Evolutionary conservation across 2,888 invertebrate species (phyloP).

Genomic region (Mythimna albipuncta): DNA sequence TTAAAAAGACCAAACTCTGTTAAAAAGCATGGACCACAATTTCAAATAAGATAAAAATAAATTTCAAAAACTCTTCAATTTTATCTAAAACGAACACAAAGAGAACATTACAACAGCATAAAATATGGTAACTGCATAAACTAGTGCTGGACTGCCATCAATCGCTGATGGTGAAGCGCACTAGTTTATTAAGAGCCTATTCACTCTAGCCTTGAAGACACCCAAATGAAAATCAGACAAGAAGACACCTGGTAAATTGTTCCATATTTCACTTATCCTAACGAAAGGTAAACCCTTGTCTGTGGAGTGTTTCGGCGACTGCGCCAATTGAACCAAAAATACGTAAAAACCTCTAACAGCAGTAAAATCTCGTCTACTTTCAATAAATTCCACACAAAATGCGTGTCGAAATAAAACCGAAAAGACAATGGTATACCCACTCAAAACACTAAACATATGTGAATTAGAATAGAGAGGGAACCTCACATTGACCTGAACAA

Average conservation of each 20-base stretch:
- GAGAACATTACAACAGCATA: conserved; percentile 6
- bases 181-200: no score
- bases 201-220: no score
- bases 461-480: conserved; percentile 59
- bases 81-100: neutral
- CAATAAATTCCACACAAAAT: conserved; percentile 49
- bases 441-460: conserved; percentile 53
- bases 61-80: neutral
- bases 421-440: conserved; percentile 50
- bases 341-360: conserved; percentile 9
- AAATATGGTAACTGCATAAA: neutral
- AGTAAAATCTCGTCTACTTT: conserved; percentile 31
- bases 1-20: no score
- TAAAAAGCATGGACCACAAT: neutral
- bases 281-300: neutral
- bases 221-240: no score
- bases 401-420: conserved; percentile 44
- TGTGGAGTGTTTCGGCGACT: neutral
- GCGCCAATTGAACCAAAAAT: conserved; percentile 12
- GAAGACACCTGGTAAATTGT: no score
- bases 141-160: no score
- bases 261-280: neutral
- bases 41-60: conserved; percentile 1
- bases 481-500: conserved; percentile 56
- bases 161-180: no score